These are phyloP conservation scores for Chitala chitala DNA, from an alignment of 2,113 vertebrate genomes.

Conservation along the genomic window DNA sequence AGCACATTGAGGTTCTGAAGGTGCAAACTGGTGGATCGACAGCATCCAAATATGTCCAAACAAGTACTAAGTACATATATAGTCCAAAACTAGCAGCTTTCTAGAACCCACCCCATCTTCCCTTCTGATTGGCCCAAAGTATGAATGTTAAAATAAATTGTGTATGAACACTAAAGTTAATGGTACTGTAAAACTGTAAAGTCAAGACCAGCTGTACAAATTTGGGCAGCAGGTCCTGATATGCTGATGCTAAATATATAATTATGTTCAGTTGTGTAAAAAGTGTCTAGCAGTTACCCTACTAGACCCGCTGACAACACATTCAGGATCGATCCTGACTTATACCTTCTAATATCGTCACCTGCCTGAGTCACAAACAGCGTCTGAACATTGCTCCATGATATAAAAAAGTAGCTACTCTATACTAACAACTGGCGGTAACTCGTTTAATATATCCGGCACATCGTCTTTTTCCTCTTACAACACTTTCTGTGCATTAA, in stretches of 20 bases:
- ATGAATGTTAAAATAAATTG: not conserved
- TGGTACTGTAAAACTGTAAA: not conserved
- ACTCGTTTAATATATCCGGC: not conserved
- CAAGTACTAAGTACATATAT: not conserved
- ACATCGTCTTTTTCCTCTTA: not conserved
- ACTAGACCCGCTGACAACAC: not conserved
- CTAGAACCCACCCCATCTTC: not conserved
- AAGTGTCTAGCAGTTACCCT: not conserved
- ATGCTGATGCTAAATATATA: not conserved
- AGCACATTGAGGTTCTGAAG: not conserved
- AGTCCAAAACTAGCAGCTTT: conserved; percentile 11
- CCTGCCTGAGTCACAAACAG: conserved; percentile 1
- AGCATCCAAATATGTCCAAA: not conserved
- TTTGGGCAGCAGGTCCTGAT: not conserved
- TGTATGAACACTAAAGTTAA: not conserved
- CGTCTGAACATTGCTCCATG: not conserved
- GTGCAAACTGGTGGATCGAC: not conserved
- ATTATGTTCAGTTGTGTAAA: not conserved
- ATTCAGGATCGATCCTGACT: not conserved
- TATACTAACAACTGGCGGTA: conserved; percentile 10
- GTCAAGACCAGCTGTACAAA: not conserved
- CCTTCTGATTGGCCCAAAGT: not conserved
- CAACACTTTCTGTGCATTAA: not conserved
- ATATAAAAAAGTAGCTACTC: conserved; percentile 15
- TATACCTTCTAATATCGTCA: not conserved